Percentiles rank a stretch among this genome's conserved stretches.
Evolutionary conservation across 2,113 vertebrate genomes (phyloP).

Genomic region (Phocoena phocoena): DNA sequence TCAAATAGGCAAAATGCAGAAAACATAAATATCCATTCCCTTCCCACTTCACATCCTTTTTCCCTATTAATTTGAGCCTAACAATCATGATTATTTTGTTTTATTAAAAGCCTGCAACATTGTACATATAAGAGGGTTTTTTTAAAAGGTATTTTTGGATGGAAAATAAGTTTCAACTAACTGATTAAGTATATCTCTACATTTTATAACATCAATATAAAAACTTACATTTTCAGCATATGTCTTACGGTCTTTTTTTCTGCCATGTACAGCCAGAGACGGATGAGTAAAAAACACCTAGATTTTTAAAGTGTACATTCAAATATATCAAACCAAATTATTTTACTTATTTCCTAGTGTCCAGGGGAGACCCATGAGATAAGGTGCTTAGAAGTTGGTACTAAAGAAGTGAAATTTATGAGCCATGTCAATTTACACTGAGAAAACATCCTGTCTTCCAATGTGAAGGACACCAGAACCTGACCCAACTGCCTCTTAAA

Average conservation of each 20-base stretch:
- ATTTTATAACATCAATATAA: not conserved
- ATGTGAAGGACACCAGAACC: not conserved
- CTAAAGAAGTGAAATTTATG: not conserved
- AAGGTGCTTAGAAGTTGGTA: not conserved
- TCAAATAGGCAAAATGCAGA: not conserved
- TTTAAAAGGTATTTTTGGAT: not conserved
- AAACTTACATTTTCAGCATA: not conserved
- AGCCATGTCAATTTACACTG: not conserved
- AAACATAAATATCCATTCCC: not conserved
- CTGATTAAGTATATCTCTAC: not conserved
- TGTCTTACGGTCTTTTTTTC: not conserved
- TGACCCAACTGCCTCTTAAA: not conserved
- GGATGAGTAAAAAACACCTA: not conserved
- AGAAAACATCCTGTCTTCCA: not conserved
- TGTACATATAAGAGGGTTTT: not conserved
- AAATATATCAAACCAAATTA: not conserved
- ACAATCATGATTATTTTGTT: not conserved
- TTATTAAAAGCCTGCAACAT: not conserved
- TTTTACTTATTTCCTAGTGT: not conserved
- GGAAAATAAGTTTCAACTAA: constrained; percentile 9
- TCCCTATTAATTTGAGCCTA: not conserved
- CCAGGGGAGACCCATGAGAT: not conserved
- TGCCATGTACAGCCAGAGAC: not conserved
- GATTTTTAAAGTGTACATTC: not conserved
- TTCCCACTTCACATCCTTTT: not conserved